A percentile compares a stretch with the other conserved stretches of the same genome.
These are phyloP conservation scores for Antheraea mylitta DNA, from an alignment of 1,140 invertebrate genomes.

Conservation along the genomic window DNA sequence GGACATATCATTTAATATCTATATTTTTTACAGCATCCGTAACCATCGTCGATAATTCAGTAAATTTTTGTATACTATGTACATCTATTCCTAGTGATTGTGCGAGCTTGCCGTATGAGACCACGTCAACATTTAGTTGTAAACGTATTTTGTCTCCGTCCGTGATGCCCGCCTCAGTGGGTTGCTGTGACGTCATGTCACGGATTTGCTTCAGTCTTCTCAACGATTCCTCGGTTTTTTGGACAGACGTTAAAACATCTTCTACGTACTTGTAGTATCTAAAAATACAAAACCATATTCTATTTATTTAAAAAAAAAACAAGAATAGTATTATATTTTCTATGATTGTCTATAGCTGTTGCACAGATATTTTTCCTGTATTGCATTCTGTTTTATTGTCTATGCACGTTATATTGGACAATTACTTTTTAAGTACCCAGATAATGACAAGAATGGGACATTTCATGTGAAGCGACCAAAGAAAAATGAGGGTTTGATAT, in stretches of 20 bases:
- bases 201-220: conserved; percentile 92
- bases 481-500: no score
- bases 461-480: no score
- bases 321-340: no score
- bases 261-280: conserved; percentile 90
- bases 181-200: conserved; percentile 80
- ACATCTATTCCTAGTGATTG: conserved; percentile 48
- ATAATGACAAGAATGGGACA: no score
- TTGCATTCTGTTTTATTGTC: no score
- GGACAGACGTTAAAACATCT: conserved; percentile 94
- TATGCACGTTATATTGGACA: no score
- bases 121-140: conserved; percentile 93
- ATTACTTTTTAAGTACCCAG: no score
- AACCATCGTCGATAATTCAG: conserved; percentile 59
- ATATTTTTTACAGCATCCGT: conserved; percentile 74
- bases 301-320: background rate
- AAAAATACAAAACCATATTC: conserved; percentile 39
- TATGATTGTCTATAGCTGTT: no score
- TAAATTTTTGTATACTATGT: conserved; percentile 62
- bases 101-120: conserved; percentile 75
- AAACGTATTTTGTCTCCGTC: conserved; percentile 97
- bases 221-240: conserved; percentile 96
- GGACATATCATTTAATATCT: conserved; percentile 76
- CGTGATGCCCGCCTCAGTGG: conserved; percentile 69
- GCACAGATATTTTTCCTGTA: no score